Conservation (phyloP, 2,888 invertebrate species). For the Rhopalosiphum nymphaeae region DNA sequence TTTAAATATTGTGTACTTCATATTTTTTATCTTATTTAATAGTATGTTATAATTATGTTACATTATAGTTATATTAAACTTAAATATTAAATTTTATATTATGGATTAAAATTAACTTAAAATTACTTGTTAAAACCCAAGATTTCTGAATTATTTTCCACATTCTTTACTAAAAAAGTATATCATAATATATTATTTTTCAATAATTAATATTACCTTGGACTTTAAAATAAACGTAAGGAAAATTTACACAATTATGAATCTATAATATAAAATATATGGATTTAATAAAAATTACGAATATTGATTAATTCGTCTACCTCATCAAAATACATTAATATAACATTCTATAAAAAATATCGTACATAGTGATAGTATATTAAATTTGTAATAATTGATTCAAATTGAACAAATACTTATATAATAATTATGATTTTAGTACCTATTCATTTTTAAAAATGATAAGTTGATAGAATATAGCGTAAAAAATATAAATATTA, state of each 20-base stretch:
- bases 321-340: neutral
- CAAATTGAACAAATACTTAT: neutral
- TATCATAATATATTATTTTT: neutral
- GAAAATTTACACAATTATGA: neutral
- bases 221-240: neutral
- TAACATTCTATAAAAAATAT: neutral
- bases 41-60: neutral
- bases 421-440: neutral
- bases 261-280: neutral
- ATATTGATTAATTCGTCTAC: neutral
- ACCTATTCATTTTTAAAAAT: neutral
- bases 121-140: neutral
- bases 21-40: neutral
- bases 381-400: neutral
- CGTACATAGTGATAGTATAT: neutral
- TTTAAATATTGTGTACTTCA: neutral
- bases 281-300: neutral
- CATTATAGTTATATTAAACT: neutral
- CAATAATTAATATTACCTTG: neutral
- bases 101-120: neutral
- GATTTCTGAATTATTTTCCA: neutral
- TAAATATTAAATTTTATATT: neutral
- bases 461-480: neutral
- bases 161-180: neutral
- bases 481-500: neutral